Conservation (phyloP, 2,113 vertebrate genomes). For the Struthio camelus region DNA sequence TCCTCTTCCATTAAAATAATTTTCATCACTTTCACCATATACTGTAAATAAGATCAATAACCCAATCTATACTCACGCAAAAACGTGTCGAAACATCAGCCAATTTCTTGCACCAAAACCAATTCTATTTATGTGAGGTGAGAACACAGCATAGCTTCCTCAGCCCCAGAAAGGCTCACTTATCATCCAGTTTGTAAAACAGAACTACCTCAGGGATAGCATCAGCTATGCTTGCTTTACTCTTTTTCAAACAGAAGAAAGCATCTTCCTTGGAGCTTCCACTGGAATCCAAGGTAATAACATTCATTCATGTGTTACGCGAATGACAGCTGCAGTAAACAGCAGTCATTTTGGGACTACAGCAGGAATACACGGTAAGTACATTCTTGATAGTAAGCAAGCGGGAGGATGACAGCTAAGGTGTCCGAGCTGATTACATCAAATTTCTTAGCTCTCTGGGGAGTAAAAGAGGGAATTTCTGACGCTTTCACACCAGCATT, state of each 20-base stretch:
- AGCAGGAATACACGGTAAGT: neutral
- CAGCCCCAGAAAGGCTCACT: neutral
- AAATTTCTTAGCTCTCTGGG: neutral
- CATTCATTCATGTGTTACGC: accelerated
- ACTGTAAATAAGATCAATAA: neutral
- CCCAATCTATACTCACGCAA: neutral
- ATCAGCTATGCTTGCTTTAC: neutral
- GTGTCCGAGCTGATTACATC: neutral
- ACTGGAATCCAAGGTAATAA: neutral
- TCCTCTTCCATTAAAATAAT: neutral
- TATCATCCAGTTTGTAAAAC: neutral
- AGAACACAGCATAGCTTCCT: accelerated
- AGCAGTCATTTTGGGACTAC: neutral
- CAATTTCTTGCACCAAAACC: neutral
- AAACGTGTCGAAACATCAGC: neutral
- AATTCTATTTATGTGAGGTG: neutral
- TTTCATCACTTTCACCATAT: neutral
- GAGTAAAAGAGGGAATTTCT: conserved; percentile 15
- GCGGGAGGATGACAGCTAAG: neutral
- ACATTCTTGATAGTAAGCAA: neutral
- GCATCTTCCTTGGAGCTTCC: neutral
- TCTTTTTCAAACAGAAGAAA: neutral
- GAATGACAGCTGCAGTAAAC: neutral
- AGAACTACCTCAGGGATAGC: neutral
- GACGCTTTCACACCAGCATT: neutral